Conservation (phyloP, 2,113 vertebrate genomes). For the Atlantisia rogersi region DNA sequence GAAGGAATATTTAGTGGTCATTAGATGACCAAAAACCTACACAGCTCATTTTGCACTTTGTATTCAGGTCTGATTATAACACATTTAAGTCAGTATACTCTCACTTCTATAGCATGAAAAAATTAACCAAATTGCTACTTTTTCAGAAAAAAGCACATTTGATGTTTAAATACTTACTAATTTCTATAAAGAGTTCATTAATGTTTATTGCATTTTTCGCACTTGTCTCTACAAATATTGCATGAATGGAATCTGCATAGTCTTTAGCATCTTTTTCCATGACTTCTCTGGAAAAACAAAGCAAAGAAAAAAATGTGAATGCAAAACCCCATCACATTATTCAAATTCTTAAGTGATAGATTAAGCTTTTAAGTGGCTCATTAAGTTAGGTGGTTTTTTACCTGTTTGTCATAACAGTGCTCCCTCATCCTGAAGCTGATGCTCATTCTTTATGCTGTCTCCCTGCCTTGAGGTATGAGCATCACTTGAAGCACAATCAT, state of each 20-base stretch:
- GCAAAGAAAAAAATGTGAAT: constrained; percentile 10
- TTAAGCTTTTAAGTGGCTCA: background rate
- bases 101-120: background rate
- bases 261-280: constrained; percentile 97
- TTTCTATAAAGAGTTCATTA: constrained; percentile 98
- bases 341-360: background rate
- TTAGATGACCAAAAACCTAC: background rate
- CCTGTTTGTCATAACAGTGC: background rate
- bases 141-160: background rate
- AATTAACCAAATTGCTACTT: background rate
- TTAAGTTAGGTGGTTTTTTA: background rate
- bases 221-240: constrained; percentile 97
- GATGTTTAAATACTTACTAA: constrained; percentile 88
- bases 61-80: background rate
- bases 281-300: constrained; percentile 88
- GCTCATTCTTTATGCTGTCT: background rate
- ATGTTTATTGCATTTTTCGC: constrained; percentile 99
- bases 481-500: background rate
- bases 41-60: background rate
- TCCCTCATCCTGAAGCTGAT: background rate
- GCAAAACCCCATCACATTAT: background rate
- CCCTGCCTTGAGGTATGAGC: background rate
- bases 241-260: constrained; percentile 97
- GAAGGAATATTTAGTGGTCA: background rate
- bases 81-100: background rate